Conservation (phyloP, 2,797 vertebrate genomes). For the Dicrostonyx torquatus region DNA sequence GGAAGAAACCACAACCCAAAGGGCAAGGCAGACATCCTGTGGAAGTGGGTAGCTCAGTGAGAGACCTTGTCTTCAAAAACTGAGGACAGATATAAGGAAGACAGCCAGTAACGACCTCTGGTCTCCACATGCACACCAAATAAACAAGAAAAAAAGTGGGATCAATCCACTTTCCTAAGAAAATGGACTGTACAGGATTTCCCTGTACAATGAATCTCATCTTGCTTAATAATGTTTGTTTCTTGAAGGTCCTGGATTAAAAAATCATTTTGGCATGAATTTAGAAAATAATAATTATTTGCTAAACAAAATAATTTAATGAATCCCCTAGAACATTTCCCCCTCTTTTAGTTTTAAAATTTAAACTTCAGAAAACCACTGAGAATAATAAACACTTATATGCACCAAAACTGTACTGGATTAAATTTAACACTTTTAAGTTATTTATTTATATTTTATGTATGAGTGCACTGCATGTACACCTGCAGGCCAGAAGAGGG, state of each 20-base stretch:
- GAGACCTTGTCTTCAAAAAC: not conserved
- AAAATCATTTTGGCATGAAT: not conserved
- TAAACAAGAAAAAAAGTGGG: not conserved
- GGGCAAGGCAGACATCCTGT: too few species aligned
- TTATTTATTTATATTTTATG: too few species aligned
- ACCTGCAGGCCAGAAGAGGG: too few species aligned
- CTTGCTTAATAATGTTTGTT: not conserved
- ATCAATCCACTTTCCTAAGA: not conserved
- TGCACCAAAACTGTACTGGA: not conserved
- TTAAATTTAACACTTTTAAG: not conserved
- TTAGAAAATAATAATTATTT: not conserved
- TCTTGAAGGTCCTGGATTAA: not conserved
- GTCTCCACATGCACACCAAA: not conserved
- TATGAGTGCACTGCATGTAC: too few species aligned
- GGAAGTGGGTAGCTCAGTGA: too few species aligned
- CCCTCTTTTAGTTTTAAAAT: not conserved
- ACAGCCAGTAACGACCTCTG: not conserved
- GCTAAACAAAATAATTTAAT: conserved; percentile 50
- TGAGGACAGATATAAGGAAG: not conserved
- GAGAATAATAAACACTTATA: not conserved
- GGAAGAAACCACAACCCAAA: too few species aligned
- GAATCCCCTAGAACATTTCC: not conserved
- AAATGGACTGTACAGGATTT: not conserved
- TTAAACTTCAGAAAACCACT: conserved; percentile 12
- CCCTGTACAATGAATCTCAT: not conserved